Percentiles rank a stretch among this genome's conserved stretches.
Evolutionary conservation across 37 sponge, comb jelly and placozoan species (phyloP).

Genomic region (Aphrocallistes beatrix): DNA sequence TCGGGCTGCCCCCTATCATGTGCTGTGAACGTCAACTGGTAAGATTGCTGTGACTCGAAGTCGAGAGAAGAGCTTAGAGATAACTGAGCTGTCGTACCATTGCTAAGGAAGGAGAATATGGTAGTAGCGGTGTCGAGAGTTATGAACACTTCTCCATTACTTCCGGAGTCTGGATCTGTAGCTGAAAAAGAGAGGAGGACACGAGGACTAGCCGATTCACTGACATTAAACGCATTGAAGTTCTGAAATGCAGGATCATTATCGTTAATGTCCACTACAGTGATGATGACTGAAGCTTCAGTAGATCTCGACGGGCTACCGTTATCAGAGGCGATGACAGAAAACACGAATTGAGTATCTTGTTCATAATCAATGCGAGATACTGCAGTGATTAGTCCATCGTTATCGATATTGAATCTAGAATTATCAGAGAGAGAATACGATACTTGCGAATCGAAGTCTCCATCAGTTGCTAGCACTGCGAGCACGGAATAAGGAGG

Average conservation of each 20-base stretch:
- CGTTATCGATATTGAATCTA: background rate
- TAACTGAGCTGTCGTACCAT: background rate
- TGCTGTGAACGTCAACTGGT: slow-evolving; percentile 2
- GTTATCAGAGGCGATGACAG: slow-evolving; percentile 5
- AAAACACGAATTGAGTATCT: background rate
- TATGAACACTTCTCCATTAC: background rate
- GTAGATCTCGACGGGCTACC: background rate
- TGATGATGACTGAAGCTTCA: background rate
- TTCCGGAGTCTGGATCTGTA: background rate
- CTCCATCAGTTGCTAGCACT: background rate
- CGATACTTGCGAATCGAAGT: background rate
- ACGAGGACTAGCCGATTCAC: background rate
- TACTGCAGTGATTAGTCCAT: background rate
- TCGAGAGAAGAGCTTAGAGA: slow-evolving; percentile 15
- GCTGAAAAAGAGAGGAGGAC: background rate
- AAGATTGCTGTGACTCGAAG: slow-evolving; percentile 25
- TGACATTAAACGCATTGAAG: background rate
- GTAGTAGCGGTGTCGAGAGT: background rate
- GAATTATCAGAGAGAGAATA: background rate
- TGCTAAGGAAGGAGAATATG: background rate
- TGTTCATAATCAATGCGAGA: background rate
- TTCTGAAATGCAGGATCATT: background rate
- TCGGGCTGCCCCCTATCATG: slow-evolving; percentile 15
- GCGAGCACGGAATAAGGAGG: background rate
- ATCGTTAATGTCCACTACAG: background rate